Evolutionary conservation across 2,888 invertebrate species (phyloP), one percentile per base, ranked within the genome.

Genomic region (Melikaiella ostensackeni): DNA sequence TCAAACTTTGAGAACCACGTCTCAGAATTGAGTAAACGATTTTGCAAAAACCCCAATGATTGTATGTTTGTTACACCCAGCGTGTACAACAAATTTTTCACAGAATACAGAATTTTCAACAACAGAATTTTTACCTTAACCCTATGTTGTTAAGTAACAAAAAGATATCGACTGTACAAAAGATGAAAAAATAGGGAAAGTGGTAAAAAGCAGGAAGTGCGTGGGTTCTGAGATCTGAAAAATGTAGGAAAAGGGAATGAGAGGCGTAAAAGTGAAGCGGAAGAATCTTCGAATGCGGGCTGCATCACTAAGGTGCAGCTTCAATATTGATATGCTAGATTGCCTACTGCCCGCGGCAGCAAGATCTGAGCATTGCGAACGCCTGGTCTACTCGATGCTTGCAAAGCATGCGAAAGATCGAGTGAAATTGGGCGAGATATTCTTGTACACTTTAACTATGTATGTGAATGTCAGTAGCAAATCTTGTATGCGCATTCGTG

Each of bases 371-470:
- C 75, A 79, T 78, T 79, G 76, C 78, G 76, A 76, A 59, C 76
- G 79, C 73, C 75, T 63, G 76, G 75, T 78, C 66, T 70, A 75
- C 77, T 76, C 77, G 79, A 78, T 74, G 79, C 81, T 84, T 81
- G 82, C 84, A 83, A 86, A 87, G 84, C 82, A 84, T 82, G 84
- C 82, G 81, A 83, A 84, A 83, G 85, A 85, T 87, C 84, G 83
- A 84, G 83, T 84, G 86, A 87, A 88, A 87, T 88, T 87, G 86
- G 84, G 84, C 86, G 86, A 84, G 85, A 85, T 87, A 86, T 88
- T 88, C 86, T 85, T 84, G 84, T 86, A 83, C 83, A 81, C 80
- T 70, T 64, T 46, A 66, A 42, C n/a, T 42, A 6, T 42, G 38
- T 30, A 5, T 27, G 42, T 42, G 38, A n/a, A 6, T 46, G 16